Conservation (phyloP, 2,888 invertebrate genomes). For the Osmoderma eremita region DNA sequence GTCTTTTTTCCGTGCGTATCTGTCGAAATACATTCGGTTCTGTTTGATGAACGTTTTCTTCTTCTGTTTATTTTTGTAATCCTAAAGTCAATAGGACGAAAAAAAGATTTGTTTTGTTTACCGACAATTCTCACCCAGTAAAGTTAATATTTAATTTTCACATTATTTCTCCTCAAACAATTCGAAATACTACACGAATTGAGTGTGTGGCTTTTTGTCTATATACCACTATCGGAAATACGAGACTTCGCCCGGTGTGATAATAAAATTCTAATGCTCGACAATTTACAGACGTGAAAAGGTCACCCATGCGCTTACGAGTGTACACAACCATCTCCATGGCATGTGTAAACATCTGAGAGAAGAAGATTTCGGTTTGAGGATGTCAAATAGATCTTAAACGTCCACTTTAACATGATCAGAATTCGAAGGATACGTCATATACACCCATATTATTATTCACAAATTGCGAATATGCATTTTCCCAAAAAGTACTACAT, state of each 20-base stretch:
- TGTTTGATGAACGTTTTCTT: slow-evolving; percentile 42
- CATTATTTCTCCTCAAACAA: slow-evolving; percentile 43
- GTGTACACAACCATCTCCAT: too few species aligned
- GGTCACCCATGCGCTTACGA: slow-evolving; percentile 20
- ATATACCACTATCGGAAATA: slow-evolving; percentile 24
- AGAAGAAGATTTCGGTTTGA: too few species aligned
- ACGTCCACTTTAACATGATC: too few species aligned
- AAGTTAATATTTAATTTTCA: slow-evolving; percentile 44
- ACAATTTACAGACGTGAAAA: slow-evolving; percentile 37
- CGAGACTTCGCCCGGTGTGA: slow-evolving; percentile 6
- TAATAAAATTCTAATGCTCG: slow-evolving; percentile 37
- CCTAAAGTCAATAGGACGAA: slow-evolving; percentile 44
- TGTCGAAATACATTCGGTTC: slow-evolving; percentile 34
- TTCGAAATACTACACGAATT: slow-evolving; percentile 38
- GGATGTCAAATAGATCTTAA: too few species aligned
- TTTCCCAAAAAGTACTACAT: too few species aligned
- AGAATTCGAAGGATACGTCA: too few species aligned
- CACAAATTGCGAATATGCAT: too few species aligned
- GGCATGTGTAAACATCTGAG: too few species aligned
- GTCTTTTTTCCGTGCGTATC: slow-evolving; percentile 17
- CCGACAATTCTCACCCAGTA: slow-evolving; percentile 53
- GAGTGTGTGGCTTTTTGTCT: slow-evolving; percentile 28
- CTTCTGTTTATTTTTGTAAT: slow-evolving; percentile 42
- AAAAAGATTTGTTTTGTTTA: slow-evolving; percentile 48
- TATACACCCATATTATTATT: too few species aligned